A percentile compares a stretch with the other conserved stretches of the same genome.
Conservation (phyloP, 30 jellyfish, hydroid and myxozoan genomes). For the Hydractinia symbiolongicarpus region DNA sequence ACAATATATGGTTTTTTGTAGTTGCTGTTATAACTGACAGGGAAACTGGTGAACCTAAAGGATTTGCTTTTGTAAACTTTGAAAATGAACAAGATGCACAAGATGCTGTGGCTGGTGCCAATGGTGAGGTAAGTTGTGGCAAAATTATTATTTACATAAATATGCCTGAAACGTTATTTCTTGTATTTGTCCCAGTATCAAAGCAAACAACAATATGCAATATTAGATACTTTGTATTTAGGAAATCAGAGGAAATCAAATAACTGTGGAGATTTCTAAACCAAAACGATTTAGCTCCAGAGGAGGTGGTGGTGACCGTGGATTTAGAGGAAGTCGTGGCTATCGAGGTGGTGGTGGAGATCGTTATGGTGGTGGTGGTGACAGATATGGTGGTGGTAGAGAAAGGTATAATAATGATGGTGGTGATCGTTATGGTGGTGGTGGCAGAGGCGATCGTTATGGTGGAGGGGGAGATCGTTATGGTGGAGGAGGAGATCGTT, state of each 20-base stretch:
- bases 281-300: not conserved
- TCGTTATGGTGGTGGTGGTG: too few relatives aligned
- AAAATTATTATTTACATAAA: not conserved
- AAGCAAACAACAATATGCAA: not conserved
- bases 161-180: not conserved
- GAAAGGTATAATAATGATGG: slow-evolving; percentile 5
- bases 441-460: not conserved
- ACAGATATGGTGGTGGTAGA: not conserved
- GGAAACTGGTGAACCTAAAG: slow-evolving; percentile 15
- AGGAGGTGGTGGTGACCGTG: slow-evolving; percentile 4
- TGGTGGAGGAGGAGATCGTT: not conserved
- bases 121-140: not conserved
- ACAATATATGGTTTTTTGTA: not conserved
- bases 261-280: slow-evolving; percentile 6
- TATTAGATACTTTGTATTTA: not conserved
- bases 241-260: not conserved
- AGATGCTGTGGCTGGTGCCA: slow-evolving; percentile 2
- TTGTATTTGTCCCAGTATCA: not conserved
- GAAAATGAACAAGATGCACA: slow-evolving; percentile 11
- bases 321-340: slow-evolving; percentile 6
- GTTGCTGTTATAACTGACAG: slow-evolving; percentile 1
- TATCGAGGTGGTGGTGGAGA: too few relatives aligned
- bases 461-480: slow-evolving; percentile 21
- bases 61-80: slow-evolving; percentile 1
- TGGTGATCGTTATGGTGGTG: not conserved